Conservation (phyloP, 2,888 invertebrate species). For the Mesorhabditis sp. region DNA sequence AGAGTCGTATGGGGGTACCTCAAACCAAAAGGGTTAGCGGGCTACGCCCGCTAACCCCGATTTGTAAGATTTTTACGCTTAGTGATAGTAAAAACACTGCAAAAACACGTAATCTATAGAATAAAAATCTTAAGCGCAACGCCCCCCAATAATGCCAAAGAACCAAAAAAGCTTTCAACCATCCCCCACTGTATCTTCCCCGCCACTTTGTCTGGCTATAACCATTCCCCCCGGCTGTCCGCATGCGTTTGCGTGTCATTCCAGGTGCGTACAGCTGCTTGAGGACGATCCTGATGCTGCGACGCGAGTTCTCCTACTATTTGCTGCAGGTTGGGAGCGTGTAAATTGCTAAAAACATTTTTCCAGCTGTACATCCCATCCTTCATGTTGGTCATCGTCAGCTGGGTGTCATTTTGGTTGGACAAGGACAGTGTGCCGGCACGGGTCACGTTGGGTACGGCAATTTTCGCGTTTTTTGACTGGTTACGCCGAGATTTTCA, state of each 20-base stretch:
- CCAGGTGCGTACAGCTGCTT: slow-evolving; percentile 54
- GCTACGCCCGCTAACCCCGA: too few species aligned
- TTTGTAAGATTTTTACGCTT: too few species aligned
- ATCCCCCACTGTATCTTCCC: too few species aligned
- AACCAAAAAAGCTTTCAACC: too few species aligned
- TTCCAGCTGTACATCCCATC: slow-evolving; percentile 87
- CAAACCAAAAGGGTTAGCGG: too few species aligned
- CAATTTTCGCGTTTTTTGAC: not conserved
- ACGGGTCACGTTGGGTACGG: slow-evolving; percentile 50
- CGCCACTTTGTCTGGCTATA: too few species aligned
- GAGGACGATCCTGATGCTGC: slow-evolving; percentile 48
- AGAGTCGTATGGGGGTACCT: too few species aligned
- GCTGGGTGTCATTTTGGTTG: slow-evolving; percentile 47
- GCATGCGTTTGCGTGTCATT: slow-evolving; percentile 8
- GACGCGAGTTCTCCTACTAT: slow-evolving; percentile 76
- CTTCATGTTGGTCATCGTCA: slow-evolving; percentile 77
- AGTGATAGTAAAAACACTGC: too few species aligned
- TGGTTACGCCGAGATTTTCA: not conserved
- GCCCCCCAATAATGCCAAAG: too few species aligned
- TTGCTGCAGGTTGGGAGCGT: slow-evolving; percentile 17
- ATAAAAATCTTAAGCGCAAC: too few species aligned
- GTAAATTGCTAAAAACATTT: too few species aligned
- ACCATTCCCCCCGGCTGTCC: not conserved
- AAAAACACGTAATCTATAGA: too few species aligned
- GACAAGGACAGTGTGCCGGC: slow-evolving; percentile 59